These are phyloP conservation scores for Montipora sp. DNA, from an alignment of 64 coral and sea anemone species.

Conservation along the genomic window DNA sequence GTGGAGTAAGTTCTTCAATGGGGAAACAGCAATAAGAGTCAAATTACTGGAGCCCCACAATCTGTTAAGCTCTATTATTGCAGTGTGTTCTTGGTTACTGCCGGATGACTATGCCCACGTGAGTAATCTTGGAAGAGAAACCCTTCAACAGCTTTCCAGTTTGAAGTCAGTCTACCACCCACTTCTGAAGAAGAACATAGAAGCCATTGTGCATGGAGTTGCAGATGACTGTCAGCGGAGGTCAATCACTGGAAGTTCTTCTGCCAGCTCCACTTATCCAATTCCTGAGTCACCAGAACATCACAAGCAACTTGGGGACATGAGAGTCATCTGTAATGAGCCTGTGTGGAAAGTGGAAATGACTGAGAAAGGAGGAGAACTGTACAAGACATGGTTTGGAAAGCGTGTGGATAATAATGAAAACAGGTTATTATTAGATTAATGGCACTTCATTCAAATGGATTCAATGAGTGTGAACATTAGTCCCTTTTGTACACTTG, in stretches of 20 bases:
- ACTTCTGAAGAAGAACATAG: slow-evolving; percentile 44
- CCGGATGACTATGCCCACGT: slow-evolving; percentile 62
- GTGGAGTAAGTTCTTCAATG: too few species aligned
- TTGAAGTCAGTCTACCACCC: slow-evolving; percentile 44
- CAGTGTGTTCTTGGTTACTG: slow-evolving; percentile 54
- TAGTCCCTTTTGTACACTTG: slow-evolving; percentile 7
- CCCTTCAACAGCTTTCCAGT: slow-evolving; percentile 42
- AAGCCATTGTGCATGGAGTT: slow-evolving; percentile 39
- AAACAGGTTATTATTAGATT: slow-evolving; percentile 22
- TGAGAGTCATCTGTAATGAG: slow-evolving; percentile 43
- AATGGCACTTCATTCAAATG: background rate
- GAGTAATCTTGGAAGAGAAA: slow-evolving; percentile 39
- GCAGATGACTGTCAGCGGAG: slow-evolving; percentile 54
- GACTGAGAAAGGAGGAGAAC: slow-evolving; percentile 31
- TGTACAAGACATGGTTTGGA: slow-evolving; percentile 48
- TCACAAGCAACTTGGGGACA: slow-evolving; percentile 51
- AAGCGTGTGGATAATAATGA: slow-evolving; percentile 42
- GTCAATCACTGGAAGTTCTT: slow-evolving; percentile 54
- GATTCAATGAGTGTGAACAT: background rate
- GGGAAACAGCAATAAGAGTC: too few species aligned
- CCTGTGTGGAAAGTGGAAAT: slow-evolving; percentile 34
- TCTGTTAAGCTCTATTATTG: slow-evolving; percentile 28
- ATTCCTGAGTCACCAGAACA: slow-evolving; percentile 64
- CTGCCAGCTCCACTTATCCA: slow-evolving; percentile 50
- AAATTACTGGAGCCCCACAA: too few species aligned